These are phyloP conservation scores for Toxonevra muliebris DNA, from an alignment of 2,888 invertebrate species.

Conservation along the genomic window DNA sequence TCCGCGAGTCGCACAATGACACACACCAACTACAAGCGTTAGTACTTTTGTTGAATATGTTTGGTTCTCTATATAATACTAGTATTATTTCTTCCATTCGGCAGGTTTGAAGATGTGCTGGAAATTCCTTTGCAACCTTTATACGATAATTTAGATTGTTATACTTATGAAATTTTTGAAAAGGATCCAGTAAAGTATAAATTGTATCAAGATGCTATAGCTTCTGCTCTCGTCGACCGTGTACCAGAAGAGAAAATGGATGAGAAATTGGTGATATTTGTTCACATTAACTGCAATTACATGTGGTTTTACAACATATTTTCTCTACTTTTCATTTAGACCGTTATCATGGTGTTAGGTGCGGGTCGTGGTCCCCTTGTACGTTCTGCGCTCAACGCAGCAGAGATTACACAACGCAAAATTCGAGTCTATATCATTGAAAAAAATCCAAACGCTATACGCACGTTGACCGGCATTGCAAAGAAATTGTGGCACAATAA, in stretches of 20 bases:
- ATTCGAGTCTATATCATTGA: constrained; percentile 94
- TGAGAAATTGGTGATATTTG: constrained; percentile 67
- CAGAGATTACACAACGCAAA: constrained; percentile 73
- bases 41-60: constrained; percentile 12
- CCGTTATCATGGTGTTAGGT: constrained; percentile 87
- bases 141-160: constrained; percentile 93
- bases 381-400: constrained; percentile 85
- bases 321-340: constrained; percentile 44
- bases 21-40: constrained; percentile 49
- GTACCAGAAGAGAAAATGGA: constrained; percentile 65
- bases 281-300: neutral
- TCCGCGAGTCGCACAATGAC: constrained; percentile 50
- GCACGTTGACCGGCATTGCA: constrained; percentile 80
- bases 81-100: constrained; percentile 35
- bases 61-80: neutral
- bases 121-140: constrained; percentile 93
- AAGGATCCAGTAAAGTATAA: constrained; percentile 96
- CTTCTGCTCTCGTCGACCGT: constrained; percentile 75
- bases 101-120: constrained; percentile 90
- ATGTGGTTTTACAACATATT: constrained; percentile 22
- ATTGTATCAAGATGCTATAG: constrained; percentile 85
- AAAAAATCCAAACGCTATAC: constrained; percentile 96
- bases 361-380: constrained; percentile 97
- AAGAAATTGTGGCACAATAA: constrained; percentile 80
- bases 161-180: constrained; percentile 98